These are phyloP conservation scores for Calcarius lapponicus DNA, from an alignment of 2,797 vertebrate species.

Conservation along the genomic window DNA sequence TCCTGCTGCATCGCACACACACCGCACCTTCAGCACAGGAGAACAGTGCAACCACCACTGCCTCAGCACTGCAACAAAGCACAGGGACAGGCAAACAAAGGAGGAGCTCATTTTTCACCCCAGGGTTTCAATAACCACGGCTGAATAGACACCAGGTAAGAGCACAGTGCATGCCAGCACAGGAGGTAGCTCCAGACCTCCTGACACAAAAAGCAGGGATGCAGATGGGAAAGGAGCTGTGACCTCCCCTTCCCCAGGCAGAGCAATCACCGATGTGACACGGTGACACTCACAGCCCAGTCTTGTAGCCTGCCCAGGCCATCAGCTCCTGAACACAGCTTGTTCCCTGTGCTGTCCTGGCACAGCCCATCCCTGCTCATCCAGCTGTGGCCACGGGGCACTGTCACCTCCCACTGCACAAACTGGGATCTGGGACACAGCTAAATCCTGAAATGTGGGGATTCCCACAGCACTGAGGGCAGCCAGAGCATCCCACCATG, in stretches of 20 bases:
- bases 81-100: not conserved
- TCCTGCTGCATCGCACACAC: not conserved
- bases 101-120: not conserved
- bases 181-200: not conserved
- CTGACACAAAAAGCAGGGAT: not conserved
- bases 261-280: fast-evolving
- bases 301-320: not conserved
- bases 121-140: not conserved
- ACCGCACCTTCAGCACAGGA: fast-evolving
- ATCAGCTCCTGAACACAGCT: not conserved
- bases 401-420: not conserved
- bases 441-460: fast-evolving
- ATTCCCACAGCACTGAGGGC: not conserved
- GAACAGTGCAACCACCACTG: fast-evolving
- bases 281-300: not conserved
- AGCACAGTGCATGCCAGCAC: fast-evolving
- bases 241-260: not conserved
- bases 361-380: fast-evolving
- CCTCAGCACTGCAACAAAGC: not conserved
- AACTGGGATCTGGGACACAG: fast-evolving
- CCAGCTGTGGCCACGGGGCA: fast-evolving
- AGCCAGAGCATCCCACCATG: fast-evolving
- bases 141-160: not conserved
- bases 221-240: not conserved
- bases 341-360: fast-evolving